Conservation (phyloP, 2,888 invertebrate species). For the Trichopria drosophilae region DNA sequence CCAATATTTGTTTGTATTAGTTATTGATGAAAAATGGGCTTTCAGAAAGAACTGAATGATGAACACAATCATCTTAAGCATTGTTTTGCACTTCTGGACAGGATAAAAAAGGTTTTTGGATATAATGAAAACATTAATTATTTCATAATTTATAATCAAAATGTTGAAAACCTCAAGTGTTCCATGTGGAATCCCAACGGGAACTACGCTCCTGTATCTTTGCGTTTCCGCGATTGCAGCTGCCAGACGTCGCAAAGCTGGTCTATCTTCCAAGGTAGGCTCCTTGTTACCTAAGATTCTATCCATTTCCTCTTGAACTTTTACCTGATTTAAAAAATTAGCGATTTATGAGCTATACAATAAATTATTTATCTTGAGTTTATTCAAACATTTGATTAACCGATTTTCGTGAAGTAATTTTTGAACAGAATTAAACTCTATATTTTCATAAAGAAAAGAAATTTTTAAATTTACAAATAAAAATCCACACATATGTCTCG, state of each 20-base stretch:
- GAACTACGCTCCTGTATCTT: constrained; percentile 77
- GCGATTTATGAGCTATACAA: too few species aligned
- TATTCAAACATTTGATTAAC: not conserved
- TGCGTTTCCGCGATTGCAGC: constrained; percentile 80
- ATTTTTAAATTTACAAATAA: too few species aligned
- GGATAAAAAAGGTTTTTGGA: too few species aligned
- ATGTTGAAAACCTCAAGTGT: constrained; percentile 60
- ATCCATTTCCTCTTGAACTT: constrained; percentile 64
- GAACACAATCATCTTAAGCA: too few species aligned
- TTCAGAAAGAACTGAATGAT: too few species aligned
- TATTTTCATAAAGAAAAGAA: not conserved
- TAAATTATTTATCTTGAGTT: not conserved
- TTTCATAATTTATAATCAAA: not conserved
- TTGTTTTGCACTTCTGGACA: too few species aligned
- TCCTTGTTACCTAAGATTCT: constrained; percentile 40
- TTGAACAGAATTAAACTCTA: not conserved
- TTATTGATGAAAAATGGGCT: too few species aligned
- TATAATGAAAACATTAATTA: too few species aligned
- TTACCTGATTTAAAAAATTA: too few species aligned
- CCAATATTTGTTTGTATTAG: too few species aligned
- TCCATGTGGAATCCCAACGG: constrained; percentile 85
- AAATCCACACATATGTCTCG: too few species aligned
- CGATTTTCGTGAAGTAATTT: too few species aligned
- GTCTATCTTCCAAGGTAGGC: constrained; percentile 63
- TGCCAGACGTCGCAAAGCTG: constrained; percentile 65